These are phyloP conservation scores for Dinomys branickii DNA, from an alignment of 2,113 vertebrate genomes.

Conservation along the genomic window DNA sequence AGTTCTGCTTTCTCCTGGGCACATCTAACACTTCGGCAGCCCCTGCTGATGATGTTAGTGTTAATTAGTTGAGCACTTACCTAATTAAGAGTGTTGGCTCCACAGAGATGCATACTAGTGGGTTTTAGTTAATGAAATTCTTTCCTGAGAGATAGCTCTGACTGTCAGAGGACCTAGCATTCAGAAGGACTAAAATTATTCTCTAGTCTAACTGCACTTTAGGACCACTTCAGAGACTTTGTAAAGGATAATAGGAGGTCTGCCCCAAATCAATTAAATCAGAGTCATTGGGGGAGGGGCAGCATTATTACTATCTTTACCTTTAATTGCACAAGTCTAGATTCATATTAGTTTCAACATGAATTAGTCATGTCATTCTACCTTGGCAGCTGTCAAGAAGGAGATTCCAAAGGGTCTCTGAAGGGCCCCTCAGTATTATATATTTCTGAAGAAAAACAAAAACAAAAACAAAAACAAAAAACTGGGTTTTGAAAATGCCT, in stretches of 20 bases:
- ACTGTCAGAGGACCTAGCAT: neutral
- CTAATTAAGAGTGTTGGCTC: neutral
- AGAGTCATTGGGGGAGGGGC: neutral
- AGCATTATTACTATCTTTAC: neutral
- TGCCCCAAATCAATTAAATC: neutral
- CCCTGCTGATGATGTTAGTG: neutral
- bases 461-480: too few species aligned
- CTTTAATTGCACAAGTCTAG: neutral
- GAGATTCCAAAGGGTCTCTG: neutral
- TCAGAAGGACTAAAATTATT: conserved; percentile 9
- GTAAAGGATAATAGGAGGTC: neutral
- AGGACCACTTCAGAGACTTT: neutral
- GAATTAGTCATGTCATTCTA: neutral
- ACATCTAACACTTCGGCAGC: neutral
- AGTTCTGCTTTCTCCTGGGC: neutral
- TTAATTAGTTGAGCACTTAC: conserved; percentile 21
- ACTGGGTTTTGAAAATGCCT: neutral
- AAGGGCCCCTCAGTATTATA: neutral
- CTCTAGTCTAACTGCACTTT: neutral
- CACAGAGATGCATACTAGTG: neutral
- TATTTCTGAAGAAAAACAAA: conserved; percentile 3
- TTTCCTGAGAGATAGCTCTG: neutral
- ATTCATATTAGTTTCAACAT: neutral
- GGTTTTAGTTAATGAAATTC: neutral
- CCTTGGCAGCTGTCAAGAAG: neutral